Evolutionary conservation across 2,888 invertebrate genomes (phyloP), one percentile per base, ranked within the genome.

Genomic region (Phyllotreta striolata): DNA sequence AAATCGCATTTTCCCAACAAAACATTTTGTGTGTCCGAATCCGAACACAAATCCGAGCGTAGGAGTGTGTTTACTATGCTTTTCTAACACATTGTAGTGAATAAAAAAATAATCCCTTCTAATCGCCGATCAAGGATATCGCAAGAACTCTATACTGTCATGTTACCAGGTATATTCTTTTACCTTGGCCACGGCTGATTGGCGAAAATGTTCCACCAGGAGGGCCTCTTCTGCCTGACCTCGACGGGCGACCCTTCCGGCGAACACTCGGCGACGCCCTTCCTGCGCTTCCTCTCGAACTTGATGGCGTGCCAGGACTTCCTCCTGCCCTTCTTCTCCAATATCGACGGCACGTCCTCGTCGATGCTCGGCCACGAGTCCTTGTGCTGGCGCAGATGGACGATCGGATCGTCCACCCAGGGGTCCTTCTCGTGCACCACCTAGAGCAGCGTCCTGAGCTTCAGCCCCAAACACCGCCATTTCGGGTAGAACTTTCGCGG

Each of bases 161-260:
- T 7, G 8, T 7, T 39, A 39, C n/a, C 10, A n/a, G 41, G 9
- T 1, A 41, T 41, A 3, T n/a, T n/a, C 9, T 41, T 6, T 44
- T 80, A 90, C 90, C 90, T 90, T 84, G 87, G 84, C 85, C 87
- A 86, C 76, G 88, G 89, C 74, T 93, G 92, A 55, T 91, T 90
- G 49, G 91, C 89, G 79, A 93, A 92, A 69, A 93, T 91, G 80
- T 92, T 93, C 93, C 93, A 94, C 93, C 93, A 94, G 41, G 92
- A 93, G 41, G 90, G 89, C 67, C 92, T 84, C 79, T 92, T 92
- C 80, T 91, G 88, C 35, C 89, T 83, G 41, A 84, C 83, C 76
- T 84, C 86, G 3, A 74, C 74, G 1, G 78, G 74, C 1, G 72
- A 69, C n/a, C 70, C 74, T 35, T 61, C 61, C 55, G 70, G 66